These are phyloP conservation scores for Orius insidiosus DNA, from an alignment of 1,140 invertebrate species.

Conservation along the genomic window DNA sequence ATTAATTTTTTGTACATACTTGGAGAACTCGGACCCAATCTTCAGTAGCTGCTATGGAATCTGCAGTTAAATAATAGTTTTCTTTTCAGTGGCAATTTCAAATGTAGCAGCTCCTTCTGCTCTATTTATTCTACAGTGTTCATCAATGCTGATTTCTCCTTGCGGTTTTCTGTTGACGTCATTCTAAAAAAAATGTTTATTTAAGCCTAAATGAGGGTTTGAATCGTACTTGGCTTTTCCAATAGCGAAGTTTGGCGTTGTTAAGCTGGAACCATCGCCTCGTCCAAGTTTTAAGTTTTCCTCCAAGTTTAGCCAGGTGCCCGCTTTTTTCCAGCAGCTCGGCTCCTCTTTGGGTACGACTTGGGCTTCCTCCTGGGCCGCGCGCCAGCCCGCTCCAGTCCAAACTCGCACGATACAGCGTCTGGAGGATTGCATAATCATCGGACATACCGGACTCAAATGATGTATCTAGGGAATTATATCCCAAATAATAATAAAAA, in stretches of 20 bases:
- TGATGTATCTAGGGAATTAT: slow-evolving; percentile 45
- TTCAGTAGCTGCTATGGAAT: slow-evolving; percentile 83
- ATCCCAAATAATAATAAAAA: slow-evolving; percentile 4
- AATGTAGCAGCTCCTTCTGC: slow-evolving; percentile 83
- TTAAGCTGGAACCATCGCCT: slow-evolving; percentile 88
- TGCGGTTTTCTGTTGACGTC: slow-evolving; percentile 70
- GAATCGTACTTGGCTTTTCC: slow-evolving; percentile 60
- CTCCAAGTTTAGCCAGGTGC: slow-evolving; percentile 83
- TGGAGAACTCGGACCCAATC: slow-evolving; percentile 78
- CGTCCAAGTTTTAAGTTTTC: slow-evolving; percentile 88
- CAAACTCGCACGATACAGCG: slow-evolving; percentile 53
- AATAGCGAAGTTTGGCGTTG: slow-evolving; percentile 79
- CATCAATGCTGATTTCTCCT: slow-evolving; percentile 78
- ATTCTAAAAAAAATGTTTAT: slow-evolving; percentile 41
- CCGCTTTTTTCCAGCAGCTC: slow-evolving; percentile 65
- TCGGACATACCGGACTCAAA: slow-evolving; percentile 85
- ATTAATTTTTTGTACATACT: slow-evolving; percentile 26
- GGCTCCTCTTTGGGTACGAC: slow-evolving; percentile 11
- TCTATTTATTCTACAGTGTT: slow-evolving; percentile 74
- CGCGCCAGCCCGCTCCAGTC: slow-evolving; percentile 20
- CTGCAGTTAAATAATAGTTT: slow-evolving; percentile 85
- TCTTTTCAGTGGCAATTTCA: slow-evolving; percentile 85
- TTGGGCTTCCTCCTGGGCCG: slow-evolving; percentile 14
- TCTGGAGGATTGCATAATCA: slow-evolving; percentile 90
- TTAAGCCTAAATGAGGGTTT: too few species aligned